These are phyloP conservation scores for Nyctibius bracteatus DNA, from an alignment of 2,113 vertebrate species.

Conservation along the genomic window DNA sequence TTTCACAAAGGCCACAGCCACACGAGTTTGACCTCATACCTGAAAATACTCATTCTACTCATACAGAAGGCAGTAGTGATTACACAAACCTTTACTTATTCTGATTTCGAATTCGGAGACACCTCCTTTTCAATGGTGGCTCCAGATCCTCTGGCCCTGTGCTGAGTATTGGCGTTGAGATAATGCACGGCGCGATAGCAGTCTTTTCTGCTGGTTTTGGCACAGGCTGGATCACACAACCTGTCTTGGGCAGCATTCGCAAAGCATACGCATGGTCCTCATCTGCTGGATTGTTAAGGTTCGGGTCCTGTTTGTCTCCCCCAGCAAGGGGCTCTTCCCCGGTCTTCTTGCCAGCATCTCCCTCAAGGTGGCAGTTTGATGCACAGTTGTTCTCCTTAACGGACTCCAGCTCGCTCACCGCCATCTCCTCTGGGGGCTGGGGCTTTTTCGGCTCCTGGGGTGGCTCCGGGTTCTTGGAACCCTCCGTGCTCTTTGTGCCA, in stretches of 20 bases:
- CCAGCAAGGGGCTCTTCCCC: slow-evolving; percentile 82
- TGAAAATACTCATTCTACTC: slow-evolving; percentile 48
- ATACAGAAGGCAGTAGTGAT: slow-evolving; percentile 59
- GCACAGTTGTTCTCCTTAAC: slow-evolving; percentile 97
- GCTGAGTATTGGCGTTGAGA: slow-evolving; percentile 85
- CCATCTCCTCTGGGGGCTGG: slow-evolving; percentile 72
- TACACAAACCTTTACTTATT: slow-evolving; percentile 96
- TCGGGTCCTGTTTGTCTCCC: slow-evolving; percentile 86
- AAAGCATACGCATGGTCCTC: slow-evolving; percentile 95
- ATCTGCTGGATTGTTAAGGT: slow-evolving; percentile 86
- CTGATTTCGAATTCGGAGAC: slow-evolving; percentile 99
- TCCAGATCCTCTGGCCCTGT: slow-evolving; percentile 91
- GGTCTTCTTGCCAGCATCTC: slow-evolving; percentile 82
- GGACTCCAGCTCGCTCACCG: slow-evolving; percentile 88
- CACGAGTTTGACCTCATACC: background rate
- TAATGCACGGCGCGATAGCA: slow-evolving; percentile 89
- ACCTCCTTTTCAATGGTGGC: slow-evolving; percentile 97
- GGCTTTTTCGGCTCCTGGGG: slow-evolving; percentile 68
- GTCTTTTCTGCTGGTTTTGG: slow-evolving; percentile 94
- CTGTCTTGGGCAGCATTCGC: slow-evolving; percentile 91
- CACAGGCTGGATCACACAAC: slow-evolving; percentile 98
- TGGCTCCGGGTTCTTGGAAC: slow-evolving; percentile 69
- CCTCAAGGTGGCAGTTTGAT: slow-evolving; percentile 80
- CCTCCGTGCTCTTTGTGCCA: slow-evolving; percentile 80
- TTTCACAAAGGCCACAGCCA: slow-evolving; percentile 22